Evolutionary conservation across 1,140 invertebrate species (phyloP).

Genomic region (Trichonephila clavata): DNA sequence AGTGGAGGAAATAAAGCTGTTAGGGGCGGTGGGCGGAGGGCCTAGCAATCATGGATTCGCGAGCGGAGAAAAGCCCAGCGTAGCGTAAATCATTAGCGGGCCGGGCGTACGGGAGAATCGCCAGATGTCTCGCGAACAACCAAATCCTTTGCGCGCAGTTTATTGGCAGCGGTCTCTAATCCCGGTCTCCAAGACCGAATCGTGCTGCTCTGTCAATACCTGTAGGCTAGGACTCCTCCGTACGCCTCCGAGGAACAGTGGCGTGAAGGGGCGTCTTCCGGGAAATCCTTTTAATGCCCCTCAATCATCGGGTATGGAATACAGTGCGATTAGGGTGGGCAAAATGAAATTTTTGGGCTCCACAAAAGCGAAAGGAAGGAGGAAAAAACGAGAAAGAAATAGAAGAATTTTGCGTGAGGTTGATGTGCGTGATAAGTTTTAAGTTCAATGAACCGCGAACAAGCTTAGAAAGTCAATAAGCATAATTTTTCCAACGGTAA

Average conservation of each 20-base stretch:
- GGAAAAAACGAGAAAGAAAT: background rate
- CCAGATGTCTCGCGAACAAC: slow-evolving; percentile 64
- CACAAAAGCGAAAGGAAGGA: no score
- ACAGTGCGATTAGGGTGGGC: background rate
- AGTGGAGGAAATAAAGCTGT: slow-evolving; percentile 72
- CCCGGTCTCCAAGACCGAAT: slow-evolving; percentile 49
- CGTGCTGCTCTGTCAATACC: slow-evolving; percentile 66
- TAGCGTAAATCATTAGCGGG: slow-evolving; percentile 75
- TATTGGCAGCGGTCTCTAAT: slow-evolving; percentile 73
- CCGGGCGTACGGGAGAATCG: slow-evolving; percentile 68
- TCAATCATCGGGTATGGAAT: background rate
- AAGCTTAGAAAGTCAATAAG: no score
- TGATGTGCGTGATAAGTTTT: no score
- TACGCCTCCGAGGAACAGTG: slow-evolving; percentile 37
- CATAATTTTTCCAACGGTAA: no score
- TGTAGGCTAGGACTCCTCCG: slow-evolving; percentile 32
- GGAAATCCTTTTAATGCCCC: slow-evolving; percentile 27
- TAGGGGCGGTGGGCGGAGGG: slow-evolving; percentile 45
- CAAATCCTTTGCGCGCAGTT: slow-evolving; percentile 72
- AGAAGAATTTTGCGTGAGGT: no score
- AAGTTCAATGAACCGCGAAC: no score
- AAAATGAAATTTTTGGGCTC: background rate
- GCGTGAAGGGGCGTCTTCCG: background rate
- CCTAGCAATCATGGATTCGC: slow-evolving; percentile 60
- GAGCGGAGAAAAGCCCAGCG: slow-evolving; percentile 54